Evolutionary conservation across 1,140 invertebrate species (phyloP).

Genomic region (Drosophila sproati): DNA sequence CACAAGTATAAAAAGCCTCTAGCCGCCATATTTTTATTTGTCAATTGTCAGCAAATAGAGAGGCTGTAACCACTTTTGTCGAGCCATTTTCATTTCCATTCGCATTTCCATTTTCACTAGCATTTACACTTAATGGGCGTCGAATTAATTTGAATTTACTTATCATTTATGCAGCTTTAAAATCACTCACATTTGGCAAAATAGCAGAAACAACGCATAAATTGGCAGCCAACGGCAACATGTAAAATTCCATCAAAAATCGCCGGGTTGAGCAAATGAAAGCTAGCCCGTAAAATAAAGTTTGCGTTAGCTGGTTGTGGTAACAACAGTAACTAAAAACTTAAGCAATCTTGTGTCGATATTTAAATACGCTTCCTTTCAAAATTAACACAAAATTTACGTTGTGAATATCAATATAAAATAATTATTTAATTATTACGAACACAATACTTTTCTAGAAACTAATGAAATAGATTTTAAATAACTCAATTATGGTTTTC

Average conservation of each 20-base stretch:
- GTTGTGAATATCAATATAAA: background rate
- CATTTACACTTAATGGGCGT: background rate
- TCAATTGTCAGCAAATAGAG: constrained; percentile 71
- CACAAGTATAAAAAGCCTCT: constrained; percentile 79
- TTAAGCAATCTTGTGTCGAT: background rate
- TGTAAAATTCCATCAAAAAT: constrained; percentile 83
- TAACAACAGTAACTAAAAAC: constrained; percentile 21
- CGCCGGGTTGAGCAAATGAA: constrained; percentile 71
- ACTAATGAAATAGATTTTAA: too few species aligned
- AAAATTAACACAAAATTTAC: background rate
- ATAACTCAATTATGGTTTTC: too few species aligned
- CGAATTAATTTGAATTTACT: constrained; percentile 8
- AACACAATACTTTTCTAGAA: too few species aligned
- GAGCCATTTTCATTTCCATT: constrained; percentile 19
- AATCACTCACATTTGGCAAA: constrained; percentile 16
- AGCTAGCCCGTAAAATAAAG: constrained; percentile 70
- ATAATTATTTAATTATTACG: background rate
- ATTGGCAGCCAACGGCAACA: constrained; percentile 48
- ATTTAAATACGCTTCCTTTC: constrained; percentile 2
- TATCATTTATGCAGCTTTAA: constrained; percentile 33
- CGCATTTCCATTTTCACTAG: constrained; percentile 6
- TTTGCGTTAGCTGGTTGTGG: constrained; percentile 58
- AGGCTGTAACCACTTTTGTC: constrained; percentile 33
- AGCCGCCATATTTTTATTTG: constrained; percentile 79
- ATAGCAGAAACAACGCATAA: constrained; percentile 3